Evolutionary conservation across 2,797 vertebrate species (phyloP), one percentile per base, ranked within the genome.

Genomic region (Centropyge bicolor): DNA sequence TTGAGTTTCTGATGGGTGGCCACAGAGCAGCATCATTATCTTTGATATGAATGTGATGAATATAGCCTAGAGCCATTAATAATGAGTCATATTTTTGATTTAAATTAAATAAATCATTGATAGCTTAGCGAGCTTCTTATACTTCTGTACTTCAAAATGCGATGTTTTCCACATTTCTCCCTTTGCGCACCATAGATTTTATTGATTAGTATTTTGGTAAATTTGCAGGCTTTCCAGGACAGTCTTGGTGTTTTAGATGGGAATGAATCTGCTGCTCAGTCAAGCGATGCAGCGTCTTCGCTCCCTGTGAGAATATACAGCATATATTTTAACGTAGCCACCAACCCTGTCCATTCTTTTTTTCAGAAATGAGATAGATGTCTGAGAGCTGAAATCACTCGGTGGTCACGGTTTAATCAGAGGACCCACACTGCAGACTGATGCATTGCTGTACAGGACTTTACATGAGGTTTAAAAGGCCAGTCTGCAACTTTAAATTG

Each of bases 401-500:
- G 22, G 56, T 40, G 71, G 76, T 89, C 78, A 87, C 4, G 59
- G 59, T 83, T 89, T 60, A 81, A 85, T 90, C 67, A 67, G 63
- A 73, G 36, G 54, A 66, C 22, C 31, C 24, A 38, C 49, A 70
- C 40, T 71, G 38, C 64, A 74, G 27, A 63, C 62, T 17, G 38
- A 62, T 40, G 46, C 57, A 40, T 36, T 49, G 64, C 51, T 73
- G 57, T 36, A 24, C 65, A 55, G 20, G 54, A 72, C 68, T 85
- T 83, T 35, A 38, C 60, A 66, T 17, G 48, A 78, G 54, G 73
- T 86, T 74, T 74, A 63, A 80, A 71, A 76, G 60, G 57, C 67
- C 70, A 12, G 36, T 49, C 48, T 80, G 57, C 27, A 74, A 85
- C 76, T 91, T 89, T 84, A 85, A 89, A 91, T 87, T 86, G 86